These are phyloP conservation scores for Stomatorhinus walkeri DNA, from an alignment of 2,797 vertebrate species.

Conservation along the genomic window DNA sequence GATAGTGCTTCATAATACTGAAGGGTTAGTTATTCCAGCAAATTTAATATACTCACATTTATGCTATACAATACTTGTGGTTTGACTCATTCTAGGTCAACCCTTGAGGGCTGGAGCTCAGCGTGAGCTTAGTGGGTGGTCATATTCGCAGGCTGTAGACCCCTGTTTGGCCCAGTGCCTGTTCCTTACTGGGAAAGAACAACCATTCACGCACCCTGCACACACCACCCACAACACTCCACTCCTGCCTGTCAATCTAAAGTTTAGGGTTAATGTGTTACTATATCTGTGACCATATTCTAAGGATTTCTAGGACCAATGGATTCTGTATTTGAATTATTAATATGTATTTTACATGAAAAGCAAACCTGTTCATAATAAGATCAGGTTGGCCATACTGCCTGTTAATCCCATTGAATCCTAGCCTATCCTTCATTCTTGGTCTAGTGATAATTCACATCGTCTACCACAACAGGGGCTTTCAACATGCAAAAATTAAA, in stretches of 20 bases:
- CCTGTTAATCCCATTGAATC: neutral
- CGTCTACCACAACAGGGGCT: neutral
- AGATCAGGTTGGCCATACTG: neutral
- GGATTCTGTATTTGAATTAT: neutral
- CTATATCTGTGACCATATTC: neutral
- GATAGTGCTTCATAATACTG: neutral
- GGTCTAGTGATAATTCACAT: neutral
- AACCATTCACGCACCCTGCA: neutral
- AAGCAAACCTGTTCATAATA: neutral
- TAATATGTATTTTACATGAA: neutral
- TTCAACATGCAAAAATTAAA: neutral
- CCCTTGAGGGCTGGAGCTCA: neutral
- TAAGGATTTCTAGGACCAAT: neutral
- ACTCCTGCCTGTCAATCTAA: neutral
- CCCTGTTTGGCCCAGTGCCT: neutral
- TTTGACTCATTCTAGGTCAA: neutral
- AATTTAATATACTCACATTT: neutral
- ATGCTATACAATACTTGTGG: neutral
- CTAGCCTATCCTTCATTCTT: neutral
- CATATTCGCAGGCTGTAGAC: neutral
- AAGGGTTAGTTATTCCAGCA: neutral
- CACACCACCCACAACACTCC: neutral
- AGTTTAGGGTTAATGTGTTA: neutral
- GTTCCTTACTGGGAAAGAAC: neutral
- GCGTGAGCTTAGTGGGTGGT: neutral